Evolutionary conservation across 1,140 invertebrate species (phyloP).

Genomic region (Trichonephila clavata): DNA sequence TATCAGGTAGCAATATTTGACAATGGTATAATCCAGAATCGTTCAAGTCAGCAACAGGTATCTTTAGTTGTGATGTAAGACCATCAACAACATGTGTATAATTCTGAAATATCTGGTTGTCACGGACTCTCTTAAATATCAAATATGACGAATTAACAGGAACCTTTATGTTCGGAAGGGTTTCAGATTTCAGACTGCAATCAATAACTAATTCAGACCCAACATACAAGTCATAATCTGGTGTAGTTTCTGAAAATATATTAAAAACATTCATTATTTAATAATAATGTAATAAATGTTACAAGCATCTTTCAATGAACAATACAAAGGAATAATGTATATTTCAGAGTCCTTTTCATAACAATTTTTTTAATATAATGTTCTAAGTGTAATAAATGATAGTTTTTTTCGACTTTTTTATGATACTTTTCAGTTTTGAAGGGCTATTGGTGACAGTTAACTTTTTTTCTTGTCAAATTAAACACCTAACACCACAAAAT

Average conservation of each 20-base stretch:
- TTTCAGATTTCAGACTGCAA: slow-evolving; percentile 45
- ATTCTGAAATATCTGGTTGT: not conserved
- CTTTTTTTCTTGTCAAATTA: too few relatives aligned
- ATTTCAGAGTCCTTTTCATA: too few relatives aligned
- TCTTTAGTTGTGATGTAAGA: slow-evolving; percentile 34
- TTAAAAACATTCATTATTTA: too few relatives aligned
- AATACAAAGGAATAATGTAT: too few relatives aligned
- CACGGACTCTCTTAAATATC: slow-evolving; percentile 50
- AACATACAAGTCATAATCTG: slow-evolving; percentile 59
- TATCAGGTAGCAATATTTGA: slow-evolving; percentile 31
- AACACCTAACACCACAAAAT: too few relatives aligned
- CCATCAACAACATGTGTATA: slow-evolving; percentile 18
- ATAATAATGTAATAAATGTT: too few relatives aligned
- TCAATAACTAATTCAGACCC: slow-evolving; percentile 58
- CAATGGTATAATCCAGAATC: slow-evolving; percentile 72
- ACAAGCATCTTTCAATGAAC: too few relatives aligned
- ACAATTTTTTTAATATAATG: too few relatives aligned
- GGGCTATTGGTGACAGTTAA: too few relatives aligned
- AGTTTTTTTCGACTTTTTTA: too few relatives aligned
- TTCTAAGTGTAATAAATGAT: too few relatives aligned
- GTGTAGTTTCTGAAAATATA: slow-evolving; percentile 59
- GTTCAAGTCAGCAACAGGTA: slow-evolving; percentile 19
- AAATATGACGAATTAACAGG: slow-evolving; percentile 68
- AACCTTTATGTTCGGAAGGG: not conserved
- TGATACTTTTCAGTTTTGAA: too few relatives aligned